Evolutionary conservation across 2,797 vertebrate species (phyloP), one percentile per base, ranked within the genome.

Genomic region (Anableps anableps): DNA sequence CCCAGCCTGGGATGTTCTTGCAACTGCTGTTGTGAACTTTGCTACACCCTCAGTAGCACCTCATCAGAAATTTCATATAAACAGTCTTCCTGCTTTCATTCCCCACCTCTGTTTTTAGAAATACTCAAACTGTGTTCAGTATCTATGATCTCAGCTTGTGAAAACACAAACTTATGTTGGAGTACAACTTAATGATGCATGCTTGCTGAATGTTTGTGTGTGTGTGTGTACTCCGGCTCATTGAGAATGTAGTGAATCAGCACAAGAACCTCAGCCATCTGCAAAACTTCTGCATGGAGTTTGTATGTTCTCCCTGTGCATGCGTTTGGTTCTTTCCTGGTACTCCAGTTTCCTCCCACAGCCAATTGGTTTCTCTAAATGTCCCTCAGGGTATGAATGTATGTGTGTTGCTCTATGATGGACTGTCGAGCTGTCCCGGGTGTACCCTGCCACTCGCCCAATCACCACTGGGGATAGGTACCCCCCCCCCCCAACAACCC

Each of bases 181-280:
- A 83, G 13, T 76, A 21, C 78, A 70, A 36, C 73, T 36, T 80
- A 79, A 77, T 77, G 68, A 76, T 64, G 83, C 78, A 77, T 86
- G 83, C 60, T 29, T 26, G 60, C 70, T 53, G 34, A 34, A 19
- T 60, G 47, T n/a, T n/a, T 38, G 75, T 75, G 34, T 80, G 51
- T 75, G 74, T 72, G 76, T 47, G 34, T 41, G 64, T 14, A 0
- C 3, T 19, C 5, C 4, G 13, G 70, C 76, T 78, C 79, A 43
- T 45, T 82, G 80, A 72, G 77, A 77, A 76, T 71, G 81, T 80
- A 68, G 80, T 93, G 91, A 94, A 83, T 94, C 92, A 94, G 91
- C 92, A 90, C 74, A 82, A 55, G n/a, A 31, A 50, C 77, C 70
- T 82, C 90, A 80, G 85, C 79, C 90, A 83, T 48, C 81, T 79